These are phyloP conservation scores for Carterocephalus palaemon DNA, from an alignment of 2,888 invertebrate genomes.

Conservation along the genomic window DNA sequence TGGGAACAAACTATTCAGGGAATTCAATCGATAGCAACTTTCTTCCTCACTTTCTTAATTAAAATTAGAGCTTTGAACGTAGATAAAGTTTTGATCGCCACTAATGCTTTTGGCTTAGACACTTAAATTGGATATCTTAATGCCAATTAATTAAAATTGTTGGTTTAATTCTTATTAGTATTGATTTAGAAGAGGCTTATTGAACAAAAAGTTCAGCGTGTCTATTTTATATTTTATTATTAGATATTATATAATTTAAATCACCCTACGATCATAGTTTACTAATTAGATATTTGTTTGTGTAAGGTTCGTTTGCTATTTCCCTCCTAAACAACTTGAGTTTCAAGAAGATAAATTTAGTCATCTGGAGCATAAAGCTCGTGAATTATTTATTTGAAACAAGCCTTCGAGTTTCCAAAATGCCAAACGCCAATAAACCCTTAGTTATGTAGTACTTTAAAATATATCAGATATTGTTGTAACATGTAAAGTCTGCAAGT, in stretches of 20 bases:
- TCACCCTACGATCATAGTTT: too few relatives aligned
- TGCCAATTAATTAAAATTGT: slow-evolving; percentile 18
- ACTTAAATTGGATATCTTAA: slow-evolving; percentile 18
- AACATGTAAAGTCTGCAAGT: too few relatives aligned
- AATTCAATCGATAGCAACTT: slow-evolving; percentile 17
- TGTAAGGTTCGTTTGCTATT: too few relatives aligned
- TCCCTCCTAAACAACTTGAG: background rate
- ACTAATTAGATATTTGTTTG: too few relatives aligned
- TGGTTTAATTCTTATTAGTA: background rate
- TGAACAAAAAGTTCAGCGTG: background rate
- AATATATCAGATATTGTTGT: too few relatives aligned
- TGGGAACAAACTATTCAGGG: slow-evolving; percentile 11
- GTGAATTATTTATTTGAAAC: slow-evolving; percentile 13
- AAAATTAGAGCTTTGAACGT: slow-evolving; percentile 21
- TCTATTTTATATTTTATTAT: background rate
- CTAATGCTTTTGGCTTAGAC: slow-evolving; percentile 15
- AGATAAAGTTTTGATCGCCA: slow-evolving; percentile 17
- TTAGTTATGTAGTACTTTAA: too few relatives aligned
- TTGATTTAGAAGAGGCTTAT: background rate
- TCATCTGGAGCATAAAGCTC: slow-evolving; percentile 5
- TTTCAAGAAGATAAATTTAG: slow-evolving; percentile 1
- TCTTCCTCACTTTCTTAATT: slow-evolving; percentile 20
- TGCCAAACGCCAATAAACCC: slow-evolving; percentile 2
- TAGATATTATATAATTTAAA: too few relatives aligned
- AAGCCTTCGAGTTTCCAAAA: slow-evolving; percentile 4